Evolutionary conservation across 37 sponge, comb jelly and placozoan genomes (phyloP), one percentile per base, ranked within the genome.

Genomic region (Theonella swinhoei): DNA sequence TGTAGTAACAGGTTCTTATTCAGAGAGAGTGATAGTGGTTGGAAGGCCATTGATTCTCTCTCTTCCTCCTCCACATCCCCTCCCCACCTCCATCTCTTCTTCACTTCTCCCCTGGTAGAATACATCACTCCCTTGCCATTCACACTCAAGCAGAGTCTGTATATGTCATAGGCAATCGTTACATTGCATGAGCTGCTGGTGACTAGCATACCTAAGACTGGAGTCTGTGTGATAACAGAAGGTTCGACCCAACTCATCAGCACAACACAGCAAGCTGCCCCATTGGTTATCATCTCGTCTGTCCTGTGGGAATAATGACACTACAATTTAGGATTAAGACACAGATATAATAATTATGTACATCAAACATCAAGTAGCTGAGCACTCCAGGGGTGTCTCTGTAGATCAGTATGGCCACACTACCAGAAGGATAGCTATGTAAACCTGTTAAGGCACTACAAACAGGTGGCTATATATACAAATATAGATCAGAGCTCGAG

Each of bases 401-500:
- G 31, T 66, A 68, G 11, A 77, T 39, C 23, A 82, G 30, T 1
- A 91, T 28, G 32, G 91, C 87, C 4, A 70, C 35, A 0, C 71
- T 70, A 7, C 87, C 87, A 4, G 87, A 86, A 28, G 79, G 87
- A 36, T 91, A 91, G 67, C 91, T 91, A 33, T 22, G 39, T 65
- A 41, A 64, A 70, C 1, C 20, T 1, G n/a, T 70, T 23, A 0
- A 71, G 24, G 33, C 5, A 25, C 2, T 26, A 67, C 42, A 62
- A 7, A 0, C 7, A 35, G 4, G 17, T 40, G 2, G 36, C 61
- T 76, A 8, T n/a, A 29, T 4, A 29, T 28, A 73, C 3, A n/a
- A 39, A 1, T 25, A 40, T 19, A n/a, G 5, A 3, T 22, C 1
- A 29, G 3, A 1, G 22, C 2, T n/a, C 29, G n/a, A 64, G 76